phyloP scores from a whole-genome alignment of 2,113 vertebrate species.

The Gopherus evgoodei region DNA sequence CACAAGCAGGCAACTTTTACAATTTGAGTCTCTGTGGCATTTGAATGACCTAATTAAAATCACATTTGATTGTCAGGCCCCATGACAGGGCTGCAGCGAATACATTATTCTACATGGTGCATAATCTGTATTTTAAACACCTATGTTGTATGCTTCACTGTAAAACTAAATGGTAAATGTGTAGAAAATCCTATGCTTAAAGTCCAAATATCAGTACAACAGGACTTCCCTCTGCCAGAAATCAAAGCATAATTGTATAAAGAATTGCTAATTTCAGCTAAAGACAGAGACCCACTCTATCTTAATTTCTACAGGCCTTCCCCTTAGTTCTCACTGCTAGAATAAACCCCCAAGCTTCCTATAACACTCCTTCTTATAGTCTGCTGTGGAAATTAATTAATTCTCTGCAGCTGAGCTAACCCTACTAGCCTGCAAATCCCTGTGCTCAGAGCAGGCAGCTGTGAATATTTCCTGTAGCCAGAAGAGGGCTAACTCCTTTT shows the following conservation, averaged over 20 bases:
- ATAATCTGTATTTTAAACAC: neutral
- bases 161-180: neutral
- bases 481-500: neutral
- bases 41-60: neutral
- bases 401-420: neutral
- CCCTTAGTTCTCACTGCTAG: neutral
- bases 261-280: neutral
- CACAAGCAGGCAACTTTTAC: neutral
- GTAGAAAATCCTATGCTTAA: neutral
- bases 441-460: neutral
- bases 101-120: neutral
- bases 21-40: neutral
- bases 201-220: neutral
- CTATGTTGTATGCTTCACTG: neutral
- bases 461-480: neutral
- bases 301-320: neutral
- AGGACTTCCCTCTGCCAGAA: neutral
- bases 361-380: neutral
- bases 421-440: neutral
- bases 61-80: neutral
- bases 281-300: neutral
- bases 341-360: no score
- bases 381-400: neutral
- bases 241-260: neutral
- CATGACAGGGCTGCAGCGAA: neutral